Percentiles rank a stretch among this genome's conserved stretches.
Evolutionary conservation across 2,113 vertebrate species (phyloP).

Genomic region (Rissa tridactyla): DNA sequence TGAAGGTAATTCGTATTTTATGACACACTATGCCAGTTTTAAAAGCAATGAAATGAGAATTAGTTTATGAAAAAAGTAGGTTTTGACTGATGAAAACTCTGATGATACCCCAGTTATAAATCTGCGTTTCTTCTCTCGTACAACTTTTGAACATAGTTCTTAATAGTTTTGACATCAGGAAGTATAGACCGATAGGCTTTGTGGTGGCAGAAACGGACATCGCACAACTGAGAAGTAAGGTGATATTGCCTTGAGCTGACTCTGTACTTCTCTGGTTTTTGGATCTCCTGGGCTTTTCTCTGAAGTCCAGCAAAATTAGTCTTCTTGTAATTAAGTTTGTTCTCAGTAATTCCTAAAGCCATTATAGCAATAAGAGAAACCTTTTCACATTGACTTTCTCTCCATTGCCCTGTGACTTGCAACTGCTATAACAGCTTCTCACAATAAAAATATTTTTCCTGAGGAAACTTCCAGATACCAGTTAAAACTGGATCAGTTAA

Average conservation of each 20-base stretch:
- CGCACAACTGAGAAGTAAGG: neutral
- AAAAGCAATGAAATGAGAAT: neutral
- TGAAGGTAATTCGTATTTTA: neutral
- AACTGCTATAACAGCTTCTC: neutral
- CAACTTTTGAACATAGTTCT: neutral
- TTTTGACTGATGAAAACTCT: neutral
- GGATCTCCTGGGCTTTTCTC: neutral
- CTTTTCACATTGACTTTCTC: neutral
- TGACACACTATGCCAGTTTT: neutral
- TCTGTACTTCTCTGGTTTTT: neutral
- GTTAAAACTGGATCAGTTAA: neutral
- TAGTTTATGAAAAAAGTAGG: neutral
- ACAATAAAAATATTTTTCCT: neutral
- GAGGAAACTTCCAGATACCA: neutral
- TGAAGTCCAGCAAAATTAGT: neutral
- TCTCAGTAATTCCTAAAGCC: neutral
- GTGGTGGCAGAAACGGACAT: neutral
- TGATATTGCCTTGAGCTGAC: neutral
- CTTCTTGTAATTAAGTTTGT: neutral
- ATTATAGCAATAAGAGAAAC: neutral
- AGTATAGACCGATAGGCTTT: rapidly evolving
- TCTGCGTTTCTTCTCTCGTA: neutral
- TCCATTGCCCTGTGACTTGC: neutral
- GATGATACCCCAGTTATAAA: neutral
- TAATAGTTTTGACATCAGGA: neutral